Evolutionary conservation across 1,140 invertebrate species (phyloP).

Genomic region (Zaprionus africanus): DNA sequence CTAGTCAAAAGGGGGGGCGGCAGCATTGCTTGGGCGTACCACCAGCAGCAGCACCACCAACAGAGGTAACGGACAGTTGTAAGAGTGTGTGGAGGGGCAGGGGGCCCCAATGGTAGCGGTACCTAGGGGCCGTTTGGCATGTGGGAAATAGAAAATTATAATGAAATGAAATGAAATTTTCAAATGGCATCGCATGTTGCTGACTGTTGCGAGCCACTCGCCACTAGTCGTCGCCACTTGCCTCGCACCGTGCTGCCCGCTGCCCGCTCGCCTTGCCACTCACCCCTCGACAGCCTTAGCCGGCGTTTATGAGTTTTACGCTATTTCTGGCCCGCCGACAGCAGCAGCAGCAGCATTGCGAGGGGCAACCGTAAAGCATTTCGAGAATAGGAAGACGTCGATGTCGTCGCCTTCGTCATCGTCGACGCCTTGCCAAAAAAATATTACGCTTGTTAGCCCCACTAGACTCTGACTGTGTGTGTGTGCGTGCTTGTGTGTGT

Average conservation of each 20-base stretch:
- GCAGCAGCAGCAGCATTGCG: constrained; percentile 34
- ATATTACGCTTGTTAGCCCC: constrained; percentile 68
- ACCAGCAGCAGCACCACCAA: too few relatives aligned
- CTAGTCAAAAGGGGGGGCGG: constrained; percentile 39
- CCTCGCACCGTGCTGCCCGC: constrained; percentile 35
- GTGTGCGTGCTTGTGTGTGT: background rate
- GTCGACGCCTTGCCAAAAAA: constrained; percentile 57
- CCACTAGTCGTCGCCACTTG: constrained; percentile 36
- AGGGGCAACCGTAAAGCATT: constrained; percentile 68
- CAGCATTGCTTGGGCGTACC: background rate
- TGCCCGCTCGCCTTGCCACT: background rate
- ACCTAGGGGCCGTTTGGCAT: constrained; percentile 74
- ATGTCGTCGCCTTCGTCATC: constrained; percentile 44
- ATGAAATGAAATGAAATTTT: constrained; percentile 78
- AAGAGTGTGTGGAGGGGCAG: background rate
- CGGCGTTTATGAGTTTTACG: constrained; percentile 79
- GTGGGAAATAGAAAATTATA: constrained; percentile 81
- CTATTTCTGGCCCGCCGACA: constrained; percentile 77
- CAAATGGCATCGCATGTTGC: constrained; percentile 78
- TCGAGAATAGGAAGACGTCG: constrained; percentile 70
- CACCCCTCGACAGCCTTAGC: constrained; percentile 35
- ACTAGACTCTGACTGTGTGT: background rate
- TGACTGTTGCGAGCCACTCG: constrained; percentile 30
- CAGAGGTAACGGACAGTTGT: background rate
- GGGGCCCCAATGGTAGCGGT: constrained; percentile 36